These are phyloP conservation scores for Tethea ocularis DNA, from an alignment of 2,888 invertebrate species.

Conservation along the genomic window DNA sequence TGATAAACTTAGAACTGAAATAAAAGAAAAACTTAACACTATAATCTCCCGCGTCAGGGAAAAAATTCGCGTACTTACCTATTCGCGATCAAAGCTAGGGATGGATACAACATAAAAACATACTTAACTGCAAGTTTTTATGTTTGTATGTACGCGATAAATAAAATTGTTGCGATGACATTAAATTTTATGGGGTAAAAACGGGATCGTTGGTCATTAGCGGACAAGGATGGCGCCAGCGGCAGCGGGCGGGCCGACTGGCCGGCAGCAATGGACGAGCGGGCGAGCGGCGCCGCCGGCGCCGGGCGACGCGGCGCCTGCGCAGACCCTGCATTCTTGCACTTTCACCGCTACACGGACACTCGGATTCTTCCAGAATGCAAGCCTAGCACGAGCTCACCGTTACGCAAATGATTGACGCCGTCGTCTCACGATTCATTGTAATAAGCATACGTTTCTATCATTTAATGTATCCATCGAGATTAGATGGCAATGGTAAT, in stretches of 20 bases:
- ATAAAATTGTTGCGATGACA: slow-evolving; percentile 15
- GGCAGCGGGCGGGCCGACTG: background rate
- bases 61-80: slow-evolving; percentile 6
- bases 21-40: background rate
- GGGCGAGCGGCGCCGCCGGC: slow-evolving; percentile 24
- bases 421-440: slow-evolving; percentile 32
- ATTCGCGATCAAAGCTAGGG: background rate
- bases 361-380: slow-evolving; percentile 36
- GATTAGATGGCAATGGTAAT: background rate
- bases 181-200: slow-evolving; percentile 40
- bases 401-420: slow-evolving; percentile 54
- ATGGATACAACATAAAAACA: background rate
- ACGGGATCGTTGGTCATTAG: slow-evolving; percentile 46
- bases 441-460: slow-evolving; percentile 27
- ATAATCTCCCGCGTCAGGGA: background rate
- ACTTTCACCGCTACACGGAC: slow-evolving; percentile 64
- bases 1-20: background rate
- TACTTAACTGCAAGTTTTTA: too few species aligned
- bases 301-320: slow-evolving; percentile 25
- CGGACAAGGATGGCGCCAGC: slow-evolving; percentile 26
- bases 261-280: slow-evolving; percentile 16
- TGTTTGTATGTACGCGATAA: background rate
- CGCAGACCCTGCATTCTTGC: slow-evolving; percentile 58
- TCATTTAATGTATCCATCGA: slow-evolving; percentile 10
- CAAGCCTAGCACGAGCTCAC: slow-evolving; percentile 31